Percentiles rank a stretch among this genome's conserved stretches.
Conservation (phyloP, 1,140 invertebrate genomes). For the Ruditapes philippinarum region DNA sequence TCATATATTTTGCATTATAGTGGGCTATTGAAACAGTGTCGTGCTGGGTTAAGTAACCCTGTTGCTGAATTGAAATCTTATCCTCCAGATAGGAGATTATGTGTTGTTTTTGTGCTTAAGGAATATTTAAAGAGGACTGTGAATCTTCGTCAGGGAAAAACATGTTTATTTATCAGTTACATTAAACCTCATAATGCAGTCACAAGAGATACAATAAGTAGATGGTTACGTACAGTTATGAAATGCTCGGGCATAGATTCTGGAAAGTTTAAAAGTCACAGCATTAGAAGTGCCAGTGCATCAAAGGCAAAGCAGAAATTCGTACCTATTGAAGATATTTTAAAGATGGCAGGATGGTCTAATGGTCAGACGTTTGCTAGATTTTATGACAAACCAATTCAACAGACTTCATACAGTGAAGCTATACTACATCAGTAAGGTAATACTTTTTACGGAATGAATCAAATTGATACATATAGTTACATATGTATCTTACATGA, state of each 20-base stretch:
- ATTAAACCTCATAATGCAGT: slow-evolving; percentile 52
- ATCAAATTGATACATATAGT: no score
- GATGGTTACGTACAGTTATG: slow-evolving; percentile 55
- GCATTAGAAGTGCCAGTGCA: not conserved
- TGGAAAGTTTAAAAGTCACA: not conserved
- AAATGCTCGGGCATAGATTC: not conserved
- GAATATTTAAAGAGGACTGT: no score
- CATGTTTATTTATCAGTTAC: slow-evolving; percentile 37
- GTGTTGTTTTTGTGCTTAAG: not conserved
- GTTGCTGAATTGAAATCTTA: not conserved
- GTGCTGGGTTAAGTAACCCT: not conserved
- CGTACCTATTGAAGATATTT: slow-evolving; percentile 7
- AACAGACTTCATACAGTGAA: not conserved
- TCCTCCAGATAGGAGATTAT: not conserved
- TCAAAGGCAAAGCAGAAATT: slow-evolving; percentile 1
- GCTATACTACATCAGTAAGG: not conserved
- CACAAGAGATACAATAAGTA: slow-evolving; percentile 32
- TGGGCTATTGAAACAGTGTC: not conserved
- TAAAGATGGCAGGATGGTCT: slow-evolving; percentile 38
- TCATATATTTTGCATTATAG: not conserved
- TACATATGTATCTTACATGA: no score
- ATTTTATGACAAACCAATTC: slow-evolving; percentile 34
- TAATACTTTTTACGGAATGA: no score
- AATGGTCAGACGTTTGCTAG: not conserved
- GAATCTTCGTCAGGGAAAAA: no score